Conservation (phyloP, 2,113 vertebrate genomes). For the Syrrhaptes paradoxus region DNA sequence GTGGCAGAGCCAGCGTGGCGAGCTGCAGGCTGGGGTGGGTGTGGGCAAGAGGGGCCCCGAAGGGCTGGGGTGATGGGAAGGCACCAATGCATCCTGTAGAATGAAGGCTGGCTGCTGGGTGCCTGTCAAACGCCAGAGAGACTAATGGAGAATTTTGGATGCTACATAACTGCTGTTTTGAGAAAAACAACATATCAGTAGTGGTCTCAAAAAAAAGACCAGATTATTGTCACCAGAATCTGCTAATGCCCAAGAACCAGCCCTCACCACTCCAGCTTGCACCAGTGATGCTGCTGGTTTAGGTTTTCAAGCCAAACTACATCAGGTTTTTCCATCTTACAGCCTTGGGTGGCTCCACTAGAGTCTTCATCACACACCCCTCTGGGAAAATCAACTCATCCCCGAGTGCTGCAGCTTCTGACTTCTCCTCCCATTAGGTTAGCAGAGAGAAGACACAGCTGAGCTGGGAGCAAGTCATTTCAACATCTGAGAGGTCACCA, state of each 20-base stretch:
- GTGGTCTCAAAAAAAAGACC: background rate
- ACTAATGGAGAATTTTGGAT: background rate
- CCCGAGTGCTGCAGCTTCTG: background rate
- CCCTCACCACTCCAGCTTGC: background rate
- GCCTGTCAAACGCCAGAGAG: background rate
- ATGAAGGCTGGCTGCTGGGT: background rate
- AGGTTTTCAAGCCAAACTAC: background rate
- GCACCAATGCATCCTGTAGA: background rate
- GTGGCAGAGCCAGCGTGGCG: background rate
- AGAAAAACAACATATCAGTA: fast-evolving
- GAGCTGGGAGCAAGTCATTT: background rate
- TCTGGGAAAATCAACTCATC: background rate
- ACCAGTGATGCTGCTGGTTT: background rate
- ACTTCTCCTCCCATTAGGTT: background rate
- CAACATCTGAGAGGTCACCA: fast-evolving
- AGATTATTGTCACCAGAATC: background rate
- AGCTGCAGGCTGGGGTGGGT: background rate
- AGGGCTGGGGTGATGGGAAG: background rate
- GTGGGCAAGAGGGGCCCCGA: background rate
- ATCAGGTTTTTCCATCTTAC: background rate
- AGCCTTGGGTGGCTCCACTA: background rate
- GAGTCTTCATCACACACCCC: background rate
- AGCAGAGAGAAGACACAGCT: background rate
- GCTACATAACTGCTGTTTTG: background rate
- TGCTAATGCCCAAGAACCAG: background rate